phyloP scores from a whole-genome alignment of 1,140 invertebrate species.

The Bombus fervidus region DNA sequence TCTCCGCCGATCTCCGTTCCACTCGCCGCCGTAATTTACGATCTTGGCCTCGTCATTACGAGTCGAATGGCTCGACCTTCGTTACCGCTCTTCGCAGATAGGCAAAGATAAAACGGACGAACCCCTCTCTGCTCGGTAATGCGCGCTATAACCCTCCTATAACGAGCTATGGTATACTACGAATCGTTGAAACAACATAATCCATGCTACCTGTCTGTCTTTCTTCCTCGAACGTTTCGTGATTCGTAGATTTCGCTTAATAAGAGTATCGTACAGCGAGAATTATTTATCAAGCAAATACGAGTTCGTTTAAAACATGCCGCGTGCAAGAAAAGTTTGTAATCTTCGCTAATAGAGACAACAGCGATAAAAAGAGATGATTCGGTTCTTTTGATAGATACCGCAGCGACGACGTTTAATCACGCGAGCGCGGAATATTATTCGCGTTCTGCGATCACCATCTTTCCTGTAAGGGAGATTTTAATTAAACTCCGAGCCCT shows the following conservation, averaged over 20 bases:
- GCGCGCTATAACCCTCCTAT: slow-evolving; percentile 7
- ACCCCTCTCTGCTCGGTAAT: slow-evolving; percentile 20
- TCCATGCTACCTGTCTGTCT: no score
- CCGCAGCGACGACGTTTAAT: slow-evolving; percentile 28
- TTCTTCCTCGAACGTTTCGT: no score
- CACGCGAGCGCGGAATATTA: slow-evolving; percentile 44
- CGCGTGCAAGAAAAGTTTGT: slow-evolving; percentile 10
- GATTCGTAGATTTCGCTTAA: no score
- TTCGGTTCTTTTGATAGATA: neutral
- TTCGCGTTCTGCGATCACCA: slow-evolving; percentile 11
- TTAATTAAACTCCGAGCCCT: slow-evolving; percentile 42
- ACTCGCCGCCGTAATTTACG: slow-evolving; percentile 70
- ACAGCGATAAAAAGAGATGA: slow-evolving; percentile 18
- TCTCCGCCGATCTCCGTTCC: slow-evolving; percentile 54
- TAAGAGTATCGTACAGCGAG: no score
- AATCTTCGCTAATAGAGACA: slow-evolving; percentile 56
- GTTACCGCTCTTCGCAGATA: slow-evolving; percentile 38
- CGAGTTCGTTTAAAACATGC: neutral
- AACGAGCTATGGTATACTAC: neutral
- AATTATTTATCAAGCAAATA: neutral
- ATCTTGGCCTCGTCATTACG: slow-evolving; percentile 71
- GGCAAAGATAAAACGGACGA: slow-evolving; percentile 37
- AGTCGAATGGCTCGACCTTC: slow-evolving; percentile 53
- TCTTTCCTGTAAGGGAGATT: slow-evolving; percentile 34
- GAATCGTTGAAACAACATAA: no score